Percentiles rank a stretch among this genome's conserved stretches.
phyloP scores from a whole-genome alignment of 2,797 vertebrate species.

The Xiphophorus birchmanni region DNA sequence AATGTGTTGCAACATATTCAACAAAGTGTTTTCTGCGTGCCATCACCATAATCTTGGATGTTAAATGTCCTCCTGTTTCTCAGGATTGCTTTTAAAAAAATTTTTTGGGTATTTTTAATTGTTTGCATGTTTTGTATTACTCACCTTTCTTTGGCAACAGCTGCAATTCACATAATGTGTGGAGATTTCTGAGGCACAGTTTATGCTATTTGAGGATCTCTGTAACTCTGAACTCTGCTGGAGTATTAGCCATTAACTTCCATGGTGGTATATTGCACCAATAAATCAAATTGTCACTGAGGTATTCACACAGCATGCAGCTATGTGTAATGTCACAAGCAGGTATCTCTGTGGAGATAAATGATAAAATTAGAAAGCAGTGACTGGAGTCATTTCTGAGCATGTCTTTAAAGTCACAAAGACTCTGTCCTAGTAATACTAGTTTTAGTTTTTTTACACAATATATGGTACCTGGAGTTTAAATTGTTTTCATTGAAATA shows the following conservation, averaged over 20 bases:
- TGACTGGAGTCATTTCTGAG: conserved; percentile 20
- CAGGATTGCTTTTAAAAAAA: not conserved
- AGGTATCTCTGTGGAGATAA: conserved; percentile 45
- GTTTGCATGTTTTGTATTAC: conserved; percentile 12
- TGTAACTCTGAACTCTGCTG: conserved; percentile 35
- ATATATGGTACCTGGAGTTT: not conserved
- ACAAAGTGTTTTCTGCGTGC: not conserved
- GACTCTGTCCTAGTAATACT: not conserved
- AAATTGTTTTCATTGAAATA: not conserved
- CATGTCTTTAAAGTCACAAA: conserved; percentile 15
- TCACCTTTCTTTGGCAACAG: not conserved
- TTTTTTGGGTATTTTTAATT: not conserved
- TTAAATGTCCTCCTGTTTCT: conserved; percentile 9
- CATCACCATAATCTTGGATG: not conserved
- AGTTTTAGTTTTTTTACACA: not conserved
- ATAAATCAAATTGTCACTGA: conserved; percentile 58
- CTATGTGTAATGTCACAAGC: conserved; percentile 51
- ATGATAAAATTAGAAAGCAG: conserved; percentile 45
- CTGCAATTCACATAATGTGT: conserved; percentile 23
- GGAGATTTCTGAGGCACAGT: conserved; percentile 36
- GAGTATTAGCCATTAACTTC: conserved; percentile 43
- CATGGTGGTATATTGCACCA: conserved; percentile 40
- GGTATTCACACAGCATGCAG: conserved; percentile 47
- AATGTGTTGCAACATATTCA: not conserved
- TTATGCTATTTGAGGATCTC: conserved; percentile 38